Percentiles rank a stretch among this genome's conserved stretches.
Conservation (phyloP, 2,797 vertebrate species). For the Thripadectes ignobilis region DNA sequence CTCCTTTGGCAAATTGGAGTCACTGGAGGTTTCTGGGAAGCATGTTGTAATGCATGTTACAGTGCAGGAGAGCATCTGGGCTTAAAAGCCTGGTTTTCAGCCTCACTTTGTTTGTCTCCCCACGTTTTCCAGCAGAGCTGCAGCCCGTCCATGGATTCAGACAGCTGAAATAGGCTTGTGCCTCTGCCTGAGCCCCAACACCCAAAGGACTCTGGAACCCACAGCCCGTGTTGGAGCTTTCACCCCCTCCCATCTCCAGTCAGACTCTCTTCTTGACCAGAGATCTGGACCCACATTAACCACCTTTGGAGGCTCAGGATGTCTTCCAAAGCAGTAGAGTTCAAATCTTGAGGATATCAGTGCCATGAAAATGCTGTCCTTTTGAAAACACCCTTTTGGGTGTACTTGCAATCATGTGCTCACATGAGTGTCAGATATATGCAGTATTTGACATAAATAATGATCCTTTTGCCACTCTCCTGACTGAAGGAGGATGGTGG, state of each 20-base stretch:
- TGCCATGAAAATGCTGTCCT: background rate
- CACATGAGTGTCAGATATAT: accelerated
- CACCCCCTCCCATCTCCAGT: background rate
- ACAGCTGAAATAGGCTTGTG: background rate
- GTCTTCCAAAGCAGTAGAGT: background rate
- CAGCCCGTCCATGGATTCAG: background rate
- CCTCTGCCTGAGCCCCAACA: background rate
- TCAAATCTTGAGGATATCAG: background rate
- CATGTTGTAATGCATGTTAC: background rate
- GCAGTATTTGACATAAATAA: background rate
- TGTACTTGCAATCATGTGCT: background rate
- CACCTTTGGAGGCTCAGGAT: background rate
- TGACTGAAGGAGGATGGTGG: background rate
- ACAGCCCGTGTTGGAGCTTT: background rate
- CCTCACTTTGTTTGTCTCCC: background rate
- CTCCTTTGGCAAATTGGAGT: background rate
- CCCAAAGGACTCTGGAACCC: background rate
- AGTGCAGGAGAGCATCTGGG: background rate
- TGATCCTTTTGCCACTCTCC: background rate
- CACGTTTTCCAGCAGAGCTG: background rate
- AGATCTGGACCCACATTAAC: background rate
- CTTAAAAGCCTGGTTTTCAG: background rate
- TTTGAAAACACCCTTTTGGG: background rate
- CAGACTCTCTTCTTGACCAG: background rate
- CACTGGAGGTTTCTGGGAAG: background rate